A percentile compares a stretch with the other conserved stretches of the same genome.
phyloP scores from a whole-genome alignment of 1,140 invertebrate species.

The Diachasma alloeum region DNA sequence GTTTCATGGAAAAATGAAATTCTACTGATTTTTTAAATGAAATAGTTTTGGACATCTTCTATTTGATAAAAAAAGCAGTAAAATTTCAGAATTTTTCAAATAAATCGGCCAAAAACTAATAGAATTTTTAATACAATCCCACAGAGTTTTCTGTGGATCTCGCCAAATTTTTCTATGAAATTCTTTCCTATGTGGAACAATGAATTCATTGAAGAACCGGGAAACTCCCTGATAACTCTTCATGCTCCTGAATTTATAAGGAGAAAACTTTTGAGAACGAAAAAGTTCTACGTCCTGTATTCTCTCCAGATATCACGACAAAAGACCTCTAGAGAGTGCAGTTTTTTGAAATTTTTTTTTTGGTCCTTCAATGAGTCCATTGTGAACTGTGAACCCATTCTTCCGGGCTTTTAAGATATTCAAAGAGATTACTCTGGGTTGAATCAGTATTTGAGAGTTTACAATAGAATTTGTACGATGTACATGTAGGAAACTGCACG shows the following conservation, averaged over 20 bases:
- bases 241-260: not conserved
- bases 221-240: not conserved
- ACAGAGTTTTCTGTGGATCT: too few species aligned
- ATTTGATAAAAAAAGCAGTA: too few species aligned
- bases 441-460: not conserved
- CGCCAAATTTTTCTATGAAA: not conserved
- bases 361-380: not conserved
- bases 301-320: not conserved
- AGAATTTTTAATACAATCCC: too few species aligned
- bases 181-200: not conserved
- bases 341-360: not conserved
- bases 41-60: too few species aligned
- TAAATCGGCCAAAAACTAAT: too few species aligned
- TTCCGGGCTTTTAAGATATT: not conserved
- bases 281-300: not conserved
- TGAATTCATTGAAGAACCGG: not conserved
- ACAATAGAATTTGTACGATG: not conserved
- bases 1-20: too few species aligned
- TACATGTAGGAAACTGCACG: not conserved
- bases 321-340: not conserved
- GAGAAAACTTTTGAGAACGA: not conserved
- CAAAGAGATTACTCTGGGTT: not conserved
- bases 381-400: not conserved
- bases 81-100: too few species aligned
- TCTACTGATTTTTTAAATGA: too few species aligned